Evolutionary conservation across 1,140 invertebrate genomes (phyloP), one percentile per base, ranked within the genome.

Genomic region (Drosophila kohkoa): DNA sequence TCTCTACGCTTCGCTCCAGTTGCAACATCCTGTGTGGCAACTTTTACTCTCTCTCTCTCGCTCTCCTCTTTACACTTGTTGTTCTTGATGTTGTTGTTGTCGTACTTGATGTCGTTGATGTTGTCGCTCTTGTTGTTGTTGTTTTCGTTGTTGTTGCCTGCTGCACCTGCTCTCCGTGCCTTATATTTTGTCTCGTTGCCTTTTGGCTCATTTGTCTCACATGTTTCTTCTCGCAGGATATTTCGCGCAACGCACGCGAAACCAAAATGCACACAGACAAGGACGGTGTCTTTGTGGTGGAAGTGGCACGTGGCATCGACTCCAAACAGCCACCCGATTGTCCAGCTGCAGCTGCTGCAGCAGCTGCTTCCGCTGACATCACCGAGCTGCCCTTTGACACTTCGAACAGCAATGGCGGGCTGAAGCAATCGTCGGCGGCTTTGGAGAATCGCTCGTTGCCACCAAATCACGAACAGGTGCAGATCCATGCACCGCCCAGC

Each of bases 201-300:
- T 28, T n/a, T 32, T 25, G 48, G n/a, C 35, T 46, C 30, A 71
- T 49, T 43, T 75, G 49, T 30, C 45, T 45, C 60, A 32, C 32
- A 57, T 59, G 11, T 55, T 30, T 62, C 45, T 20, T 38, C 38
- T 51, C 54, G 41, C 87, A 95, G 95, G 95, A 95, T 78, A 94
- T 95, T 35, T 94, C 94, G 28, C 94, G 94, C 60, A 94, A 95
- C 51, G 94, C 95, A 25, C 93, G 95, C 3, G 95, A 95, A 81
- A 95, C 95, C 0, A 95, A 95, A 75, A 95, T 95, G 95, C 95
- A 95, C 75, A 92, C 93, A 43, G 95, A 96, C 75, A 95, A 95
- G 91, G 95, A 96, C 66, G 95, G 95, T n/a, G 96, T 96, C 25
- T 96, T 96, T 70, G 95, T 96, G 1, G 96, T 96, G 2, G 96